These are phyloP conservation scores for Goniozus legneri DNA, from an alignment of 1,140 invertebrate genomes.

Conservation along the genomic window DNA sequence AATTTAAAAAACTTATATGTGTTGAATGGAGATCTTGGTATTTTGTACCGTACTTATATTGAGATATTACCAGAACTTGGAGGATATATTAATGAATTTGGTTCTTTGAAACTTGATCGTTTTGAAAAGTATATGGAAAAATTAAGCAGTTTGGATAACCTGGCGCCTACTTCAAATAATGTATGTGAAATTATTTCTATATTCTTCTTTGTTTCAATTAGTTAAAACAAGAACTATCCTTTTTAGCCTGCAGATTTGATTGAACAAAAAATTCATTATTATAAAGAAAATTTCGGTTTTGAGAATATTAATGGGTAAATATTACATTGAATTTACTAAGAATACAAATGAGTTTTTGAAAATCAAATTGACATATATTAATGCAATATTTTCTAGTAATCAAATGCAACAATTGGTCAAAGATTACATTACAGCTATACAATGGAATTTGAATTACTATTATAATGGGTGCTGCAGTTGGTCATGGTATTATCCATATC, in stretches of 20 bases:
- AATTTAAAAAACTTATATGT: slow-evolving; percentile 93
- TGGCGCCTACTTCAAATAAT: not conserved
- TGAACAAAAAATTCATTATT: slow-evolving; percentile 87
- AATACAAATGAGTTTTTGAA: slow-evolving; percentile 1
- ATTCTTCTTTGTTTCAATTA: not conserved
- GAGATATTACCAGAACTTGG: slow-evolving; percentile 79
- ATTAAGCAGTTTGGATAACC: slow-evolving; percentile 64
- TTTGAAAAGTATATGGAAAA: slow-evolving; percentile 86
- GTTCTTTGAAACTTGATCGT: slow-evolving; percentile 78
- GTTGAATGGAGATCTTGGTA: slow-evolving; percentile 78
- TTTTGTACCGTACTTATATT: slow-evolving; percentile 87
- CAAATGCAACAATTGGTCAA: slow-evolving; percentile 60
- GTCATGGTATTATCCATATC: slow-evolving; percentile 97
- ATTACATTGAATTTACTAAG: too few relatives aligned
- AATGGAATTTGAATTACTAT: slow-evolving; percentile 97
- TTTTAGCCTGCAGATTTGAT: slow-evolving; percentile 79
- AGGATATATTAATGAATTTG: slow-evolving; percentile 90
- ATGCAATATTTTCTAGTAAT: slow-evolving; percentile 52
- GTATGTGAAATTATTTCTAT: not conserved
- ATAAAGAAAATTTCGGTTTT: slow-evolving; percentile 84
- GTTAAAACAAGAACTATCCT: not conserved
- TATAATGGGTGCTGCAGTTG: slow-evolving; percentile 94
- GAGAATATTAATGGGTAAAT: slow-evolving; percentile 67
- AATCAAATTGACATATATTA: not conserved
- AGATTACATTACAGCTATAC: slow-evolving; percentile 87